Evolutionary conservation across 35 echinoderm and acorn worm genomes (phyloP).

Genomic region (Apostichopus parvimensis): DNA sequence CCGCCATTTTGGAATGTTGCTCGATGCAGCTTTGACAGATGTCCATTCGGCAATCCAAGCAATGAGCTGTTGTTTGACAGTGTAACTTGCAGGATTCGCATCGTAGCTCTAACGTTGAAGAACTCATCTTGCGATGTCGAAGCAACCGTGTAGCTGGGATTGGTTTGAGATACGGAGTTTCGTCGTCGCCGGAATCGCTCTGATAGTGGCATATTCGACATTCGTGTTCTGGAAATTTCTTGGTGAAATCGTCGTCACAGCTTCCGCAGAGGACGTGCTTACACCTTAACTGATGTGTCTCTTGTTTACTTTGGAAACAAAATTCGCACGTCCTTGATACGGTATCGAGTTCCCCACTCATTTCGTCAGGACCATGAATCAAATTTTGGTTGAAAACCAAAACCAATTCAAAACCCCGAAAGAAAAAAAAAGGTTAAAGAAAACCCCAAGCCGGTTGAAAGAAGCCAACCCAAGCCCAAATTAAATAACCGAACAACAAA

Average conservation of each 20-base stretch:
- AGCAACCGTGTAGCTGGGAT: neutral
- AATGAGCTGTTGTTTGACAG: neutral
- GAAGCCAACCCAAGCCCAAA: no score
- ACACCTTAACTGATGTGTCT: neutral
- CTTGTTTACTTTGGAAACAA: no score
- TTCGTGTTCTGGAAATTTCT: neutral
- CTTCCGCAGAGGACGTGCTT: neutral
- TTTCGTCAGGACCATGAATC: no score
- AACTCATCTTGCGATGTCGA: neutral
- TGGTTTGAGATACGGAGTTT: neutral
- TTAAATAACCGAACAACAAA: no score
- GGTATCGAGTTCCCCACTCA: no score
- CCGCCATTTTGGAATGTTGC: slow-evolving; percentile 15
- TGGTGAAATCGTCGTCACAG: neutral
- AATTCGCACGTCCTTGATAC: no score
- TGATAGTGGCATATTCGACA: neutral
- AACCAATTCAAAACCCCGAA: no score
- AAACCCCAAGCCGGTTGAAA: no score
- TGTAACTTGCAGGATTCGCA: neutral
- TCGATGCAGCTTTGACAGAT: neutral
- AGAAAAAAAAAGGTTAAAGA: no score
- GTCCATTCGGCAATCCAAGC: neutral
- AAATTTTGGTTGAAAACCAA: no score
- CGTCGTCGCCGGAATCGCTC: neutral
- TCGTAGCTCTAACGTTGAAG: neutral